Evolutionary conservation across 92 coral and sea anemone genomes (phyloP).

Genomic region (Zoanthus solanderi): DNA sequence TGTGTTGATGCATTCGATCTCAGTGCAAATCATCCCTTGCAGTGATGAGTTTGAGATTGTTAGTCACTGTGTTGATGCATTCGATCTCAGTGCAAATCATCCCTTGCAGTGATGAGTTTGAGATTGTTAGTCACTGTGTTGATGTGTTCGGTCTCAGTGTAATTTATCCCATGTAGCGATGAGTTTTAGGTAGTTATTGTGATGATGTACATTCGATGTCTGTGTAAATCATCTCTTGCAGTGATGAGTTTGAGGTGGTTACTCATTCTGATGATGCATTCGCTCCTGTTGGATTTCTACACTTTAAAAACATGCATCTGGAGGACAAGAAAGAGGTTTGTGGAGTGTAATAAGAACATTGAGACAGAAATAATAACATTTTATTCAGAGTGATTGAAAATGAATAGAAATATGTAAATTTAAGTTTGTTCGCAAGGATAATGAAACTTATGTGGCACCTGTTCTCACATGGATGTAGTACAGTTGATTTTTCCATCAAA

Average conservation of each 20-base stretch:
- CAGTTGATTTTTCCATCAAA: no score
- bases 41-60: slow-evolving; percentile 90
- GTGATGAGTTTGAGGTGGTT: slow-evolving; percentile 88
- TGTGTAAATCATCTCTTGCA: slow-evolving; percentile 11
- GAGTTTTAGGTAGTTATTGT: no score
- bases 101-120: slow-evolving; percentile 80
- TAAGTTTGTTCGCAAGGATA: no score
- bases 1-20: slow-evolving; percentile 92
- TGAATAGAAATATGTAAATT: neutral
- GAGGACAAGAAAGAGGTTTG: slow-evolving; percentile 74
- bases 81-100: slow-evolving; percentile 35
- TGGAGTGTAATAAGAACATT: neutral
- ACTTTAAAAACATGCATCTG: slow-evolving; percentile 83
- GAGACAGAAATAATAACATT: neutral
- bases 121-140: slow-evolving; percentile 88
- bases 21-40: neutral
- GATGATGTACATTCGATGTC: no score
- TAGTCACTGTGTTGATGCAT: slow-evolving; percentile 96
- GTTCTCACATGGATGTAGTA: no score
- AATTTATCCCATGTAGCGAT: no score
- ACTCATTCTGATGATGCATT: slow-evolving; percentile 98
- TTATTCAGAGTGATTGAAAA: no score
- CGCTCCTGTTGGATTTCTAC: slow-evolving; percentile 94
- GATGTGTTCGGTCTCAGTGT: slow-evolving; percentile 78
- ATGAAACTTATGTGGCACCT: no score